A percentile compares a stretch with the other conserved stretches of the same genome.
phyloP scores from a whole-genome alignment of 2,797 vertebrate species.

The Sciaenops ocellatus region DNA sequence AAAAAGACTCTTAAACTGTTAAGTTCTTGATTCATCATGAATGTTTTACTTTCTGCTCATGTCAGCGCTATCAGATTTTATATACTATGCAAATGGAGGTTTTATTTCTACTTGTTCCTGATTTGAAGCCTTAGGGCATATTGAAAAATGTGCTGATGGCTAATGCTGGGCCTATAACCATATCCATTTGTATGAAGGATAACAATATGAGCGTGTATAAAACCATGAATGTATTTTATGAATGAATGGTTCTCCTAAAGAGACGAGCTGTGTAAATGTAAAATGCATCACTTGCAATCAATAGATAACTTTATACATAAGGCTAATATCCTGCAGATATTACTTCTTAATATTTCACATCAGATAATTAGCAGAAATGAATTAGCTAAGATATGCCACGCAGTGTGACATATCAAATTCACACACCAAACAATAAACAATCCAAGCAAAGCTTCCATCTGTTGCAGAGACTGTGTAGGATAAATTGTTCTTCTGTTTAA shows the following conservation, averaged over 20 bases:
- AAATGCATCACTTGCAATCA: conserved; percentile 40
- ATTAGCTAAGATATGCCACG: background rate
- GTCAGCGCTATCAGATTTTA: conserved; percentile 45
- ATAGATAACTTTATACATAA: conserved; percentile 14
- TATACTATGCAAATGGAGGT: conserved; percentile 25
- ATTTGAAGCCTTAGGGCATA: conserved; percentile 48
- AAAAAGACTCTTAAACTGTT: background rate
- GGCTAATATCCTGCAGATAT: background rate
- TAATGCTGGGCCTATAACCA: conserved; percentile 19
- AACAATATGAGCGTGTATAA: conserved; percentile 40
- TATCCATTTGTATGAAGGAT: conserved; percentile 43
- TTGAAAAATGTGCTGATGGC: conserved; percentile 50
- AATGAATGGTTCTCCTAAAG: background rate
- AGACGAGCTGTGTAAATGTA: conserved; percentile 10
- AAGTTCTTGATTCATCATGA: conserved; percentile 1
- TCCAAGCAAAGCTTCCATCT: conserved; percentile 15
- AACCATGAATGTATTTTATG: conserved; percentile 40
- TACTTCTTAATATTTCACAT: conserved; percentile 4
- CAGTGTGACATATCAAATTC: conserved; percentile 3
- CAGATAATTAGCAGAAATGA: background rate
- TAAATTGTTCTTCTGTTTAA: conserved; percentile 42
- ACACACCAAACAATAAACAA: conserved; percentile 25
- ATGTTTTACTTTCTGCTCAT: conserved; percentile 22
- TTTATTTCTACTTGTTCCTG: conserved; percentile 46
- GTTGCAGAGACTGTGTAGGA: conserved; percentile 19